These are phyloP conservation scores for Phalanger gymnotis DNA, from an alignment of 2,797 vertebrate species.

Conservation along the genomic window DNA sequence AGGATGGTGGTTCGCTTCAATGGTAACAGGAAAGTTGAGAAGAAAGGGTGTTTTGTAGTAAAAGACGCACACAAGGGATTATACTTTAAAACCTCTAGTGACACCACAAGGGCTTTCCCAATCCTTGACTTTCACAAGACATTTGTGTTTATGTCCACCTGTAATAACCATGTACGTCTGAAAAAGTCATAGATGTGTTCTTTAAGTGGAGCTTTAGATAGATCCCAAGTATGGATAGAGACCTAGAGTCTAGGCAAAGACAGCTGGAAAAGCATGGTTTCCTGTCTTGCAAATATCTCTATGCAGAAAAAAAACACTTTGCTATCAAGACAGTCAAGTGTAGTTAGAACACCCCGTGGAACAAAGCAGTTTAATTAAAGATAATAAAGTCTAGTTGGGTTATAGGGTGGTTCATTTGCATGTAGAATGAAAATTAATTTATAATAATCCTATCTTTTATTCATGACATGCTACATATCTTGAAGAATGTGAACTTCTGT, in stretches of 20 bases:
- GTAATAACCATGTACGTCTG: not conserved
- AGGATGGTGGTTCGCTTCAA: not conserved
- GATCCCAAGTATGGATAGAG: not conserved
- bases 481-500: constrained; percentile 56
- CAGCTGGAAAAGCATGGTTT: not conserved
- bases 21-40: not conserved
- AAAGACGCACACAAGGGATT: not conserved
- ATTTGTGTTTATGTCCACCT: not conserved
- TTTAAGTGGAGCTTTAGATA: not conserved
- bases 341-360: constrained; percentile 32
- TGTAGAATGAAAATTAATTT: constrained; percentile 70
- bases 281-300: constrained; percentile 44
- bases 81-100: not conserved
- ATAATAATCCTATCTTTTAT: constrained; percentile 75
- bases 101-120: not conserved
- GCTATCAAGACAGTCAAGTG: constrained; percentile 51
- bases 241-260: not conserved
- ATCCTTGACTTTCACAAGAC: not conserved
- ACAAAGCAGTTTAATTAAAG: constrained; percentile 67
- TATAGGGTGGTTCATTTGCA: constrained; percentile 64
- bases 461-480: constrained; percentile 67
- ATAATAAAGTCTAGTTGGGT: not conserved
- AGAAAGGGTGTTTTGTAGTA: not conserved
- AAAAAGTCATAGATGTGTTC: not conserved
- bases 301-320: constrained; percentile 21